phyloP scores from a whole-genome alignment of 2,888 invertebrate genomes.

The Andrena trimmerana region DNA sequence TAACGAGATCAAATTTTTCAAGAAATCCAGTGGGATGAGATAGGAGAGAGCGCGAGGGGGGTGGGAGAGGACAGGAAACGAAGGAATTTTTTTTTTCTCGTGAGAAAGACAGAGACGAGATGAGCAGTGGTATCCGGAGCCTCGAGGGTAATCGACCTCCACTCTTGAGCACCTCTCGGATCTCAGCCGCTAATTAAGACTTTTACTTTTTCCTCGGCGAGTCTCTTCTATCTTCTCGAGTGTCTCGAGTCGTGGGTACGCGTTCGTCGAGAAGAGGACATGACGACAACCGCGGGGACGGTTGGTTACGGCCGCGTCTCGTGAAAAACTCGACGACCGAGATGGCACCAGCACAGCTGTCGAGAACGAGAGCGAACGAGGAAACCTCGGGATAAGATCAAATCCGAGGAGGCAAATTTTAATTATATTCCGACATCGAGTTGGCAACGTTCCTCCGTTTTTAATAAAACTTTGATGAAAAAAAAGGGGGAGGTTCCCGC shows the following conservation, averaged over 20 bases:
- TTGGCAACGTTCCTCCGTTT: slow-evolving; percentile 66
- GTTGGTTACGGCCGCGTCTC: slow-evolving; percentile 47
- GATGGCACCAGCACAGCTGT: slow-evolving; percentile 57
- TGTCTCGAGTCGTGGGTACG: slow-evolving; percentile 50
- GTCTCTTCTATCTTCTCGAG: slow-evolving; percentile 72
- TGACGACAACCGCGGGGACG: slow-evolving; percentile 38
- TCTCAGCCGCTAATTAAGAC: slow-evolving; percentile 77
- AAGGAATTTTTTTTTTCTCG: background rate
- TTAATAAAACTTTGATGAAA: slow-evolving; percentile 64
- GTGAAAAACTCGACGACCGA: slow-evolving; percentile 50
- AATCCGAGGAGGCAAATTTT: slow-evolving; percentile 67
- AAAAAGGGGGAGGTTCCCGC: background rate
- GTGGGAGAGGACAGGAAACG: background rate
- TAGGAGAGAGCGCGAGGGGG: slow-evolving; percentile 7
- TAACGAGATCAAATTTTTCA: slow-evolving; percentile 67
- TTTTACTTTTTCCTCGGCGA: slow-evolving; percentile 74
- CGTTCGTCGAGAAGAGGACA: slow-evolving; percentile 19
- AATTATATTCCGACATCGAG: slow-evolving; percentile 69
- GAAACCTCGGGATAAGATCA: slow-evolving; percentile 52
- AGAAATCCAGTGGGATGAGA: slow-evolving; percentile 44
- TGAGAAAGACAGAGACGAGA: slow-evolving; percentile 30
- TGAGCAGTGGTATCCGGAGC: slow-evolving; percentile 53
- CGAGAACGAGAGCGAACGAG: slow-evolving; percentile 50
- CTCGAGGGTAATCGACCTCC: slow-evolving; percentile 75
- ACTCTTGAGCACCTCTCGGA: slow-evolving; percentile 67